A percentile compares a stretch with the other conserved stretches of the same genome.
phyloP scores from a whole-genome alignment of 2,113 vertebrate species.

The Nettapus auritus region DNA sequence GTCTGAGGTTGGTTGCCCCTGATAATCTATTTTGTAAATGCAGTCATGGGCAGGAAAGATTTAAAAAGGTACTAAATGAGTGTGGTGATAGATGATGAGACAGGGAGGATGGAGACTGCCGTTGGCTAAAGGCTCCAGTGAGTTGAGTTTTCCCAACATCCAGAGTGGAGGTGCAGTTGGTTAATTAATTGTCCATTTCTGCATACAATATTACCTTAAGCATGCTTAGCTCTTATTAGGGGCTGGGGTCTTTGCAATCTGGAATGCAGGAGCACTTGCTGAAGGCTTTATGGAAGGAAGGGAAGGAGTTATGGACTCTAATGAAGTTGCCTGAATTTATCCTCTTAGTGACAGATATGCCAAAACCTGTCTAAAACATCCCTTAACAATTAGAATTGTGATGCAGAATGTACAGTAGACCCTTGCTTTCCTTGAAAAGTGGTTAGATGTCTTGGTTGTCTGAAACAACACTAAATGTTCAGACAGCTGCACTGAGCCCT shows the following conservation, averaged over 20 bases:
- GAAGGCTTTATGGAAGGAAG: neutral
- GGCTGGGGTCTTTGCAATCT: neutral
- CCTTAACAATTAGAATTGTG: neutral
- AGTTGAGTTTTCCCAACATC: neutral
- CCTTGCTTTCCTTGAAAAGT: neutral
- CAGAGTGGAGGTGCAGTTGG: neutral
- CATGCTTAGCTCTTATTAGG: neutral
- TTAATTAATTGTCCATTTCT: neutral
- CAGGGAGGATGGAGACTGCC: neutral
- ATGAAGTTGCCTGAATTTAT: neutral
- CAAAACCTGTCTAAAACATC: neutral
- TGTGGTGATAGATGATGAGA: neutral
- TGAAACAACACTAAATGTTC: neutral
- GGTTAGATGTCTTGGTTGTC: neutral
- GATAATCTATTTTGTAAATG: conserved; percentile 39
- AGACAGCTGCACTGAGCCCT: neutral
- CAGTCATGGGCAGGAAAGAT: neutral
- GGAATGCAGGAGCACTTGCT: accelerated
- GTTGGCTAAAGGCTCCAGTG: neutral
- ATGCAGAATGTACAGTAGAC: neutral
- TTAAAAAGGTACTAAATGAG: conserved; percentile 24
- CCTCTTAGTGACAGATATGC: neutral
- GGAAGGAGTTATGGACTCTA: neutral
- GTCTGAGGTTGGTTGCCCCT: conserved; percentile 16
- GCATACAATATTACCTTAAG: neutral